A percentile compares a stretch with the other conserved stretches of the same genome.
Conservation (phyloP, 2,113 vertebrate species). For the Ptilonorhynchus violaceus region DNA sequence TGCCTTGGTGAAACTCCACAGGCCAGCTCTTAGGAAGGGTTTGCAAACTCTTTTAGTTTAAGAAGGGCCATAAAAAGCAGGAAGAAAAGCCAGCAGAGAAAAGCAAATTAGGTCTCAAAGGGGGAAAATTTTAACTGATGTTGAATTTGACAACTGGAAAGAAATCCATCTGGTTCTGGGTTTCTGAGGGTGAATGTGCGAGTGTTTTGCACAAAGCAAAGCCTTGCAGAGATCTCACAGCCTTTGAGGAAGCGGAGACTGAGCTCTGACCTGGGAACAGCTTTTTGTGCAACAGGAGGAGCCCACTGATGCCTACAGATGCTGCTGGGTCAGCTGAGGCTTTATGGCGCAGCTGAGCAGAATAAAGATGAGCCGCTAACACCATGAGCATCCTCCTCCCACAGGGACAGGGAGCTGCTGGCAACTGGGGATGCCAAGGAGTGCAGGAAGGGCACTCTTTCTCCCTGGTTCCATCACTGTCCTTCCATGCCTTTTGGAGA, state of each 20-base stretch:
- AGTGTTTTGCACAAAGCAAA: not conserved
- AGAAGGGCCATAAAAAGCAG: constrained; percentile 12
- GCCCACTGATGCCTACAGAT: not conserved
- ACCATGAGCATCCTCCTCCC: not conserved
- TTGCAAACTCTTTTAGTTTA: not conserved
- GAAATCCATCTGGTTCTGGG: not conserved
- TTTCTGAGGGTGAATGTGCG: not conserved
- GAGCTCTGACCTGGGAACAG: not conserved
- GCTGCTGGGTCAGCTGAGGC: not conserved
- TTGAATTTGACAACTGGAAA: not conserved
- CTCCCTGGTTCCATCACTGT: accelerated
- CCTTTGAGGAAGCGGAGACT: not conserved
- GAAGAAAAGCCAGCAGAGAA: not conserved
- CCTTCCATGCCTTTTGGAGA: not conserved
- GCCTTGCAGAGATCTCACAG: not conserved
- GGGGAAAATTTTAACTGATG: not conserved
- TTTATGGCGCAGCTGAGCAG: not conserved
- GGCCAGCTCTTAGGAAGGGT: not conserved
- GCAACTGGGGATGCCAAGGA: accelerated
- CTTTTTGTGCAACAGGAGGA: not conserved
- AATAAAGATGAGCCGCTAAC: not conserved
- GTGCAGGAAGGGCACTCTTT: not conserved
- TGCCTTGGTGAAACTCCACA: not conserved
- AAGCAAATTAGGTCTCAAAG: not conserved
- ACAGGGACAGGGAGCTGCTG: not conserved